A percentile compares a stretch with the other conserved stretches of the same genome.
phyloP scores from a whole-genome alignment of 2,888 invertebrate genomes.

The Yponomeuta malinellus region DNA sequence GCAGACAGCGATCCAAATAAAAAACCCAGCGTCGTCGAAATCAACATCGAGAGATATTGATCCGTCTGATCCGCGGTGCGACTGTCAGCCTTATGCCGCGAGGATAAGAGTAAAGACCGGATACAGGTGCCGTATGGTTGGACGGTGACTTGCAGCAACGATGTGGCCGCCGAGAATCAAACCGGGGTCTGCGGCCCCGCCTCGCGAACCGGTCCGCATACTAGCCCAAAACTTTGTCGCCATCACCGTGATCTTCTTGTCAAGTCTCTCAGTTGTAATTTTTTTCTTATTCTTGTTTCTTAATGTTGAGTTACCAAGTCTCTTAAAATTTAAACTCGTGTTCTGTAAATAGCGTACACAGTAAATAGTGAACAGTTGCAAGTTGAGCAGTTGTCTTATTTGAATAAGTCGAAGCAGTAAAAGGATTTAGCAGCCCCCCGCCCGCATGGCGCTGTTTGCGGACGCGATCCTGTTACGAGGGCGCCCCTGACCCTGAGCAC shows the following conservation, averaged over 20 bases:
- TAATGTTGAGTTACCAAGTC: no score
- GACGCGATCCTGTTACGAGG: neutral
- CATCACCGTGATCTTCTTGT: neutral
- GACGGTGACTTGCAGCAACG: neutral
- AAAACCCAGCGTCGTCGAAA: neutral
- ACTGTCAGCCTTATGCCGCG: neutral
- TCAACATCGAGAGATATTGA: neutral
- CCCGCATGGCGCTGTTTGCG: conserved; percentile 1
- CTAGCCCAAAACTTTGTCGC: neutral
- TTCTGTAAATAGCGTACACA: neutral
- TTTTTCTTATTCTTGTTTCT: no score
- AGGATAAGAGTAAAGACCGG: neutral
- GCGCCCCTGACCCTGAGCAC: neutral
- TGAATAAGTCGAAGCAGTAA: neutral
- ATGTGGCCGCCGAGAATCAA: neutral
- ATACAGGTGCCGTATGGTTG: neutral
- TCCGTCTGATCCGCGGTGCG: neutral
- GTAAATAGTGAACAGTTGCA: neutral
- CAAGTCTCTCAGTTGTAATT: no score
- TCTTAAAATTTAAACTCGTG: no score
- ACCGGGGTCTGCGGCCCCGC: neutral
- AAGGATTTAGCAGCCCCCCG: neutral
- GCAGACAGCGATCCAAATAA: neutral
- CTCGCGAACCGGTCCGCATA: neutral
- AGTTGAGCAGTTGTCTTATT: conserved; percentile 1